These are phyloP conservation scores for Caenorhabditis inopinata DNA, from an alignment of 1,140 invertebrate genomes.

Conservation along the genomic window DNA sequence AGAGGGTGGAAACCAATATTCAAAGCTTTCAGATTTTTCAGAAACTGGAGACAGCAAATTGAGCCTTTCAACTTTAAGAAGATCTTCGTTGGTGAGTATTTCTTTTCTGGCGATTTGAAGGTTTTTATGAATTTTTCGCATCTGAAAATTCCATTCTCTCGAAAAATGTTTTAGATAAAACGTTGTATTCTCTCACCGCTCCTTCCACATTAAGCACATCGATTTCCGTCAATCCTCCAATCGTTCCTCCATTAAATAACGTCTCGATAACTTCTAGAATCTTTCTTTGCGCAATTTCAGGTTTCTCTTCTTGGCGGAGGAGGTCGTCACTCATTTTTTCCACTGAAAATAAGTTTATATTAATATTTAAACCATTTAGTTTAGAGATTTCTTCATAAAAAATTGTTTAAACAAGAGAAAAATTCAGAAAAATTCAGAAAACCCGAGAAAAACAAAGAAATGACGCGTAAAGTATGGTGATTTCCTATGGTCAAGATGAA, in stretches of 20 bases:
- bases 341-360: no score
- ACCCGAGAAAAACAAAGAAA: no score
- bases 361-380: no score
- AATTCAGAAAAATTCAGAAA: no score
- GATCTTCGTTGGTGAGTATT: constrained; percentile 1
- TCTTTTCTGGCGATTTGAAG: background rate
- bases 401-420: no score
- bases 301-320: background rate
- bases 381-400: no score
- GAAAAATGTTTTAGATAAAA: no score
- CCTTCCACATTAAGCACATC: background rate
- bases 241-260: background rate
- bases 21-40: background rate
- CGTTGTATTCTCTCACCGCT: background rate
- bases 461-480: no score
- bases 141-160: background rate
- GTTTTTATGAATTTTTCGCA: background rate
- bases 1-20: no score
- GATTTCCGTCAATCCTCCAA: background rate
- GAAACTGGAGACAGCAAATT: background rate
- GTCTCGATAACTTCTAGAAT: background rate
- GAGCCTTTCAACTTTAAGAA: background rate
- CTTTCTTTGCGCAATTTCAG: background rate
- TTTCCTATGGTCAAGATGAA: no score
- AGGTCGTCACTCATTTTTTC: no score